Evolutionary conservation across 2,113 vertebrate genomes (phyloP), one percentile per base, ranked within the genome.

Genomic region (Guaruba guarouba): DNA sequence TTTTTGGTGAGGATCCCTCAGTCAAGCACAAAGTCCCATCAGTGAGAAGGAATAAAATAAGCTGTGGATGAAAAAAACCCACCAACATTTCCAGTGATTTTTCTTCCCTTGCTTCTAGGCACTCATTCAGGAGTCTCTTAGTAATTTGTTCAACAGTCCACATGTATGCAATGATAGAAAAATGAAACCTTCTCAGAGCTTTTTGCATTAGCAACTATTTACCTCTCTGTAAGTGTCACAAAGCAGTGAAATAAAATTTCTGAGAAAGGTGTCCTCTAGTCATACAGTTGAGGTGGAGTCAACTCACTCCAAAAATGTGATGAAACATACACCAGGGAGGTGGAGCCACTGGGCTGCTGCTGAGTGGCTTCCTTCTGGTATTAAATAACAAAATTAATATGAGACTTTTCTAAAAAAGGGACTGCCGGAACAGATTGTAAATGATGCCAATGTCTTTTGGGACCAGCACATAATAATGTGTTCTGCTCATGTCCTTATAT

Each of bases 401-500:
- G 29, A 93, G 8, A 52, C 82, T 93, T 92, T 86, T 17, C 46
- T 77, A 66, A 95, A 29, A 29, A 2, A 84, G 22, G 4, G 35
- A 2, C 19, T 87, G n/a, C 44, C 62, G 76, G 52, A 52, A 31
- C 14, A 89, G 24, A 7, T 22, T 69, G 12, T 52, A 64, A 86
- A 41, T 17, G 44, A 57, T 73, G 9, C 22, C 49, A n/a, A 55
- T 92, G n/a, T 69, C 67, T 82, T 91, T 54, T 82, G 70, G 89
- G 54, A 87, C 28, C 13, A 77, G 17, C 33, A 55, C 22, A 61
- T 78, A 46, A 57, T 52, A 68, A 33, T 0, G 6, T 71, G 33
- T 71, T 88, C 84, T 74, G 51, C 25, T 74, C n/a, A 39, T 82
- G 49, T 63, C 23, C 41, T 94, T 85, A 33, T 74, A 46, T 92